phyloP scores from a whole-genome alignment of 2,113 vertebrate genomes.

The Rhynchomys soricoides region DNA sequence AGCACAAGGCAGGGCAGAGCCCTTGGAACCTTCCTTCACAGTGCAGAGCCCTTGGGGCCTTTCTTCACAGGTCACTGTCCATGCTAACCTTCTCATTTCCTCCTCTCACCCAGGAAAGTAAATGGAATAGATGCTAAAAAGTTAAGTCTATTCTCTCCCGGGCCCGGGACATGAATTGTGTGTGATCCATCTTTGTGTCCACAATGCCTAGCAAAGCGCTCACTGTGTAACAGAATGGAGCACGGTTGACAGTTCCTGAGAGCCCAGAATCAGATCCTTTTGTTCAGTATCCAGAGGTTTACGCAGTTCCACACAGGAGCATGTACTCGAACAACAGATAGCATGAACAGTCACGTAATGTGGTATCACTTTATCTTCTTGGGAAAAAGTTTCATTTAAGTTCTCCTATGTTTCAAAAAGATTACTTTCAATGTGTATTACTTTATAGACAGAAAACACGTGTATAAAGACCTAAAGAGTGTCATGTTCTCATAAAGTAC shows the following conservation, averaged over 20 bases:
- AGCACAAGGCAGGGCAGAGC: not conserved
- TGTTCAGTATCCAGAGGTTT: not conserved
- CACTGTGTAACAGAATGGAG: not conserved
- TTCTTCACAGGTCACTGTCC: not conserved
- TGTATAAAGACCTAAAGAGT: slow-evolving; percentile 6
- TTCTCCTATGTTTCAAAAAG: not conserved
- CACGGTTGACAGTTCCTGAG: not conserved
- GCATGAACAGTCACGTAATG: not conserved
- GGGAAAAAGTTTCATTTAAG: not conserved
- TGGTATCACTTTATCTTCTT: not conserved
- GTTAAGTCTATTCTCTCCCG: not conserved
- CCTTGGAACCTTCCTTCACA: not conserved
- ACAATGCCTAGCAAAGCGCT: not conserved
- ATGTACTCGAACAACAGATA: not conserved
- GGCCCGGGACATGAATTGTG: not conserved
- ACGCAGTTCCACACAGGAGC: not conserved
- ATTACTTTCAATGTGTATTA: not conserved
- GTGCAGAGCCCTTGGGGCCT: not conserved
- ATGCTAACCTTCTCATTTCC: rapidly evolving
- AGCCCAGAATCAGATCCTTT: not conserved
- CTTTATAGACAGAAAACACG: not conserved
- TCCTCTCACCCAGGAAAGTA: not conserved
- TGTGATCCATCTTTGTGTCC: not conserved
- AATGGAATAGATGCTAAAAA: not conserved
- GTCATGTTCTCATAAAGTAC: not conserved